Conservation (phyloP, 23 tunicate species). For the Halocynthia aurantium region DNA sequence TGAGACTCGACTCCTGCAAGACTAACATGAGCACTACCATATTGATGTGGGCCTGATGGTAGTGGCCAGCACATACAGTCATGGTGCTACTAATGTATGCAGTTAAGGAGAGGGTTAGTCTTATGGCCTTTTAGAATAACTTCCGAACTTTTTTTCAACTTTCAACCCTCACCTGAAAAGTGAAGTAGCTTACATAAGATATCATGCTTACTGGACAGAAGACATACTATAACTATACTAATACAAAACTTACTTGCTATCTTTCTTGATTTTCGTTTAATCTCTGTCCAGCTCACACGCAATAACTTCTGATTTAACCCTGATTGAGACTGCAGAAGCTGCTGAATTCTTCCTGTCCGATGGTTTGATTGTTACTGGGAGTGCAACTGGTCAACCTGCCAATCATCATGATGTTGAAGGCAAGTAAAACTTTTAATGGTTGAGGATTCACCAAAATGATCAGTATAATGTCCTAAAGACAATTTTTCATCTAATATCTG, state of each 20-base stretch:
- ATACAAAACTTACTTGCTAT: not conserved
- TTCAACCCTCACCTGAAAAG: too few species aligned
- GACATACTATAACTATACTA: too few species aligned
- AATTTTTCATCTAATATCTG: too few species aligned
- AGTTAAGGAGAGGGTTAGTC: too few species aligned
- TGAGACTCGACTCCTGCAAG: not conserved
- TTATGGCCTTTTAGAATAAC: too few species aligned
- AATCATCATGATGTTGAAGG: conserved; percentile 30
- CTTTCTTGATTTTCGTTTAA: not conserved
- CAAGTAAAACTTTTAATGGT: conserved; percentile 5
- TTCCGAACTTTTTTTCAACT: too few species aligned
- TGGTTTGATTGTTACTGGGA: conserved; percentile 83
- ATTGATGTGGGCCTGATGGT: too few species aligned
- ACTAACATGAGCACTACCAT: not conserved
- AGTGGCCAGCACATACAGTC: too few species aligned
- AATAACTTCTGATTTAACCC: conserved; percentile 57
- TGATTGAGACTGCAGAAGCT: conserved; percentile 53
- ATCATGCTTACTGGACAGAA: too few species aligned
- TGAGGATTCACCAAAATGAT: not conserved
- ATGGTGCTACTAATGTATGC: too few species aligned
- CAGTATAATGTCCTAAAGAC: not conserved
- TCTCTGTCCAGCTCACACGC: conserved; percentile 67
- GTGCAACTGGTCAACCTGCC: conserved; percentile 48
- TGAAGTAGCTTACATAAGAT: too few species aligned
- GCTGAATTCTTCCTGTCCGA: conserved; percentile 82